These are phyloP conservation scores for Myotis planiceps DNA, from an alignment of 2,797 vertebrate genomes.

Conservation along the genomic window DNA sequence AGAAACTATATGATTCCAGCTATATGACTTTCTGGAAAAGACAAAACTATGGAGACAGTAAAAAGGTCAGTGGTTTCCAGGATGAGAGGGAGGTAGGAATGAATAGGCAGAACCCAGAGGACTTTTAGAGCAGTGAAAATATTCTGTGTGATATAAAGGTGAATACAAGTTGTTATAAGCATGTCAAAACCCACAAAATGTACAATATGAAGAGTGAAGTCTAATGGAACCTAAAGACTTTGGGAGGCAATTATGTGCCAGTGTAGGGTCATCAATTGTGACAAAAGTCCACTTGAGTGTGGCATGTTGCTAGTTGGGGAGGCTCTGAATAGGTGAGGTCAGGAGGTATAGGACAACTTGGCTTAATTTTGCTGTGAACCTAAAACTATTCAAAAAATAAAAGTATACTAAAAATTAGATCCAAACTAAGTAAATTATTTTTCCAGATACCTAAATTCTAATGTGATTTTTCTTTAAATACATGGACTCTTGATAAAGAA, in stretches of 20 bases:
- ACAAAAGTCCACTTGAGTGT: neutral
- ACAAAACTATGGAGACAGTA: neutral
- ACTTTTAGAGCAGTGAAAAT: neutral
- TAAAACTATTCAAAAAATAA: neutral
- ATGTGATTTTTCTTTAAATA: neutral
- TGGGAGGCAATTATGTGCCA: neutral
- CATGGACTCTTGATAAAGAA: neutral
- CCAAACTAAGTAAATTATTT: neutral
- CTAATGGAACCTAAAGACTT: neutral
- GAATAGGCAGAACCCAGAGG: neutral
- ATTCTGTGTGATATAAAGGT: neutral
- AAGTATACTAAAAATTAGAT: neutral
- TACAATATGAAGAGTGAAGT: neutral
- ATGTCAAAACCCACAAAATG: neutral
- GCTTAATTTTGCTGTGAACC: neutral
- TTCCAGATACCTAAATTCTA: neutral
- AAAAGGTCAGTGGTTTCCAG: neutral
- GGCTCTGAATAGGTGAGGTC: neutral
- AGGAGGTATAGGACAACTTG: neutral
- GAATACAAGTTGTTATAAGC: neutral
- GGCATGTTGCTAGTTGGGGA: rapidly evolving
- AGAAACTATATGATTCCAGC: neutral
- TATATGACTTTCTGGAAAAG: neutral
- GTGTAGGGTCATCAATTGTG: neutral
- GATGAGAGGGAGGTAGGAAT: neutral